A percentile compares a stretch with the other conserved stretches of the same genome.
phyloP scores from a whole-genome alignment of 2,888 invertebrate genomes.

The Meganola albula region DNA sequence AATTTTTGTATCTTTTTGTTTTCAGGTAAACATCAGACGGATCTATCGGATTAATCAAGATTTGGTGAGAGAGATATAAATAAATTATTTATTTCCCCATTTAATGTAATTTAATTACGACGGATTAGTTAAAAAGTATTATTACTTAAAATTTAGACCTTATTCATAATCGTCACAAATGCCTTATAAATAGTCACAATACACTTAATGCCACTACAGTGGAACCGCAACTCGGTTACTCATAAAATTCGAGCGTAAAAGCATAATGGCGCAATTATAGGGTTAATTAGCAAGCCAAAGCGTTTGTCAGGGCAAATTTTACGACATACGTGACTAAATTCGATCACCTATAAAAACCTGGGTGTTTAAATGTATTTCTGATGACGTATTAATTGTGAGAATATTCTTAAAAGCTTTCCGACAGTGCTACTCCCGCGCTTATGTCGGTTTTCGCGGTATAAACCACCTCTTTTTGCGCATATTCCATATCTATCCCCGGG shows the following conservation, averaged over 20 bases:
- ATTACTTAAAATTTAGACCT: too few relatives aligned
- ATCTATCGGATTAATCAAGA: too few relatives aligned
- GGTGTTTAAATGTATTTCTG: conserved; percentile 23
- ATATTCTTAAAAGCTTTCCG: conserved; percentile 22
- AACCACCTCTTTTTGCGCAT: too few relatives aligned
- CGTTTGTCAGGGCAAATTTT: conserved; percentile 58
- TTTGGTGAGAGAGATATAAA: neutral
- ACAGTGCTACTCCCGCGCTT: too few relatives aligned
- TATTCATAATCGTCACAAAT: conserved; percentile 23
- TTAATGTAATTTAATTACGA: neutral
- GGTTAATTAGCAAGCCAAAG: conserved; percentile 61
- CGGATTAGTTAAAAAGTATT: too few relatives aligned
- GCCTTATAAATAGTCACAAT: conserved; percentile 18
- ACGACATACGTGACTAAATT: conserved; percentile 53
- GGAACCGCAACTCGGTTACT: conserved; percentile 37
- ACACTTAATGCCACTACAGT: conserved; percentile 22
- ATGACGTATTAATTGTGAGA: conserved; percentile 31
- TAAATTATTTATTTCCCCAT: neutral
- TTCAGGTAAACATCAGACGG: too few relatives aligned
- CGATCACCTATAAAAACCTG: conserved; percentile 23
- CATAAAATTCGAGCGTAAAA: conserved; percentile 64
- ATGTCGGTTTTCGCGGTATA: too few relatives aligned
- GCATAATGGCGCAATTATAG: conserved; percentile 59
- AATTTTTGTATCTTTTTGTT: too few relatives aligned
- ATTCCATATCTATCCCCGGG: too few relatives aligned